Conservation (phyloP, 1,140 invertebrate species). For the Drosophila cardini region DNA sequence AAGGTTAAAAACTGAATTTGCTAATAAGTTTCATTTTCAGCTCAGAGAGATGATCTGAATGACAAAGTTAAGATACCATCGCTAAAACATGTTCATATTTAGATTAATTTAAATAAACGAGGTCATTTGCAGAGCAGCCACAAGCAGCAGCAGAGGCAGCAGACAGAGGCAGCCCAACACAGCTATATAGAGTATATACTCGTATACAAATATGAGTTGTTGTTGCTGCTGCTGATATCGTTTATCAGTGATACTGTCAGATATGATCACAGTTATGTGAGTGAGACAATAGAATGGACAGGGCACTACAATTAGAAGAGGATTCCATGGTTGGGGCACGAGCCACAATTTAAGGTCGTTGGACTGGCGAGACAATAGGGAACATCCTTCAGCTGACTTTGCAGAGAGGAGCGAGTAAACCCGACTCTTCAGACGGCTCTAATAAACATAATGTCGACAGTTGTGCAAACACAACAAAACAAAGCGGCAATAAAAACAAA, state of each 20-base stretch:
- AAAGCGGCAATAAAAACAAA: conserved; percentile 23
- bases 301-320: conserved; percentile 53
- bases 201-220: conserved; percentile 34
- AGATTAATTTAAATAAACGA: conserved; percentile 73
- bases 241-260: conserved; percentile 39
- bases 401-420: conserved; percentile 6
- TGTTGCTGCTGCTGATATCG: conserved; percentile 60
- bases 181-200: neutral
- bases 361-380: conserved; percentile 53
- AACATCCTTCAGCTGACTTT: conserved; percentile 34
- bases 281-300: conserved; percentile 6
- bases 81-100: conserved; percentile 13
- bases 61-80: conserved; percentile 35
- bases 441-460: conserved; percentile 50
- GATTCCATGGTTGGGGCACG: conserved; percentile 18
- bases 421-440: conserved; percentile 49
- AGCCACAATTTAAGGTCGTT: conserved; percentile 67
- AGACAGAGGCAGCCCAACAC: neutral
- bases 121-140: conserved; percentile 65
- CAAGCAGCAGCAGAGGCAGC: conserved; percentile 28
- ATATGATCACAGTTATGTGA: neutral
- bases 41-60: neutral
- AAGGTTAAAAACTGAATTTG: conserved; percentile 4
- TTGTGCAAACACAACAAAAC: conserved; percentile 51
- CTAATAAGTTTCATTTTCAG: neutral